Percentiles rank a stretch among this genome's conserved stretches.
These are phyloP conservation scores for Cydia amplana DNA, from an alignment of 1,140 invertebrate genomes.

Conservation along the genomic window DNA sequence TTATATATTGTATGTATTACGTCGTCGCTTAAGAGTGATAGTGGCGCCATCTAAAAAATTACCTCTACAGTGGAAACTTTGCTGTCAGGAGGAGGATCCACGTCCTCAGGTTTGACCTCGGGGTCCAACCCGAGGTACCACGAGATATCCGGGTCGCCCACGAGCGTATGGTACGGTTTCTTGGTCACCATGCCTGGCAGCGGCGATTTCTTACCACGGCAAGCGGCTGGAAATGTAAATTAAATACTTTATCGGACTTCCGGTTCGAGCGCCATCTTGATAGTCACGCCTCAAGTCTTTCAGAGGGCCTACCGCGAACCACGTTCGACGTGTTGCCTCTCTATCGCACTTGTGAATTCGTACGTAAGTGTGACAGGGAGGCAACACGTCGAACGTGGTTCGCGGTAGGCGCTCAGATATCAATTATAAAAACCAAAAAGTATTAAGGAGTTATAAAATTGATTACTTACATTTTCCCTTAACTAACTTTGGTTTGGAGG, in stretches of 20 bases:
- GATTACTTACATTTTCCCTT: constrained; percentile 53
- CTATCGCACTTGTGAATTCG: too few relatives aligned
- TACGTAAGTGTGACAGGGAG: too few relatives aligned
- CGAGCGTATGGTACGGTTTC: constrained; percentile 57
- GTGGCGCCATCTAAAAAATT: not conserved
- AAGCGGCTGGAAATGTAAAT: constrained; percentile 41
- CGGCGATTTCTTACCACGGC: constrained; percentile 57
- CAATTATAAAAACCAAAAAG: too few relatives aligned
- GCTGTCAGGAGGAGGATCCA: constrained; percentile 46
- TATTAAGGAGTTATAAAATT: too few relatives aligned
- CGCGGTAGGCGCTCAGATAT: too few relatives aligned
- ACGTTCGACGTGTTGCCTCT: too few relatives aligned
- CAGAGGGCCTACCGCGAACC: too few relatives aligned
- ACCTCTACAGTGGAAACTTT: constrained; percentile 59
- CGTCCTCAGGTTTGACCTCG: constrained; percentile 58
- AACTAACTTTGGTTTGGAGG: constrained; percentile 44
- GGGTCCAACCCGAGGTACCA: constrained; percentile 67
- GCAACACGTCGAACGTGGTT: too few relatives aligned
- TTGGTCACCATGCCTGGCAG: constrained; percentile 55
- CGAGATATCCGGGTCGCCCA: constrained; percentile 61
- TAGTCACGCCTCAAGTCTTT: too few relatives aligned
- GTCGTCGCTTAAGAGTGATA: too few relatives aligned
- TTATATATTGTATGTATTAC: too few relatives aligned
- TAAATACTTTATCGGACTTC: not conserved
- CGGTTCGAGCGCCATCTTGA: too few relatives aligned